phyloP scores from a whole-genome alignment of 2,888 invertebrate genomes.

The Villa cingulata region DNA sequence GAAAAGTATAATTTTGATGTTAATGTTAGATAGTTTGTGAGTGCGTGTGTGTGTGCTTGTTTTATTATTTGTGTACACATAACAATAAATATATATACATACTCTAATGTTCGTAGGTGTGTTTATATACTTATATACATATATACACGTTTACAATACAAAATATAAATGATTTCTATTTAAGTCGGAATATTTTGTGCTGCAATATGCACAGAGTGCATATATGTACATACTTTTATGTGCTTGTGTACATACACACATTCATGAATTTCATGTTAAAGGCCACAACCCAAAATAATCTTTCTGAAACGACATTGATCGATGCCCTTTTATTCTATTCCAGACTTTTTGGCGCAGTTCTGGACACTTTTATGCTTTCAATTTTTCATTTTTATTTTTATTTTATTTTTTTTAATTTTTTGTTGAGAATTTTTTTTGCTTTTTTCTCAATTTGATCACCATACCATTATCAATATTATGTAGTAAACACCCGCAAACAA shows the following conservation, averaged over 20 bases:
- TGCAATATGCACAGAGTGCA: conserved; percentile 4
- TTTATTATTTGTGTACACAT: too few relatives aligned
- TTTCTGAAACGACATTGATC: conserved; percentile 15
- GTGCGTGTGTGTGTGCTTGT: background rate
- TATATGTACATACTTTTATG: background rate
- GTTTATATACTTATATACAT: too few relatives aligned
- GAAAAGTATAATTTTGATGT: background rate
- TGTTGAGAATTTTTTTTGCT: conserved; percentile 3
- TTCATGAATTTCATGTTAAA: conserved; percentile 7
- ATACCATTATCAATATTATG: background rate
- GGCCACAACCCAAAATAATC: conserved; percentile 14
- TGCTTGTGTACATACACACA: background rate
- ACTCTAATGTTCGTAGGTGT: too few relatives aligned
- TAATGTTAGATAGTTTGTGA: too few relatives aligned
- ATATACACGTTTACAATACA: background rate
- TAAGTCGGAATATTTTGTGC: too few relatives aligned
- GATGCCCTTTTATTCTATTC: conserved; percentile 14
- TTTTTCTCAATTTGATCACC: background rate
- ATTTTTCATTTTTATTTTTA: conserved; percentile 5
- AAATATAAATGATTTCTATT: too few relatives aligned
- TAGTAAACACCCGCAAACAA: background rate
- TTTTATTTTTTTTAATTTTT: background rate
- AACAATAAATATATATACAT: background rate
- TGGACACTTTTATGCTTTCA: conserved; percentile 7
- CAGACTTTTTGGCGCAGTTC: conserved; percentile 15